These are phyloP conservation scores for Rhincodon typus DNA, from an alignment of 2,797 vertebrate species.

Conservation along the genomic window DNA sequence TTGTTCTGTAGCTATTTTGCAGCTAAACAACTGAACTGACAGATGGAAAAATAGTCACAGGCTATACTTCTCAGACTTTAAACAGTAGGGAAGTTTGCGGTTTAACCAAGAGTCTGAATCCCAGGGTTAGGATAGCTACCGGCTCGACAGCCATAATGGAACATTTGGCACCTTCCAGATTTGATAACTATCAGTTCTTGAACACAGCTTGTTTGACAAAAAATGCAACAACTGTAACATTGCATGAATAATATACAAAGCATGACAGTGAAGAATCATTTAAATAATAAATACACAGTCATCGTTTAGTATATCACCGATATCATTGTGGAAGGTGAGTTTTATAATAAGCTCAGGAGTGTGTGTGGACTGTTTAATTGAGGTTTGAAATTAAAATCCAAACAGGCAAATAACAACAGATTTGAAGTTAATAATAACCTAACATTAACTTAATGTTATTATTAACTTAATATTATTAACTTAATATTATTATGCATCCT, in stretches of 20 bases:
- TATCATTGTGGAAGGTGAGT: background rate
- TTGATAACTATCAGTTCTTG: background rate
- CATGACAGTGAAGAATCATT: background rate
- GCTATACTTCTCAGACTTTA: background rate
- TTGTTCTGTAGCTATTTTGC: background rate
- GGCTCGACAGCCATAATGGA: background rate
- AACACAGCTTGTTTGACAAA: background rate
- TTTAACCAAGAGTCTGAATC: background rate
- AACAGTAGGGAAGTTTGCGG: background rate
- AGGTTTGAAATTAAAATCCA: no score
- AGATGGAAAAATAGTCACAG: background rate
- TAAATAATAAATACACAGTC: background rate
- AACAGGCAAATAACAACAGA: no score
- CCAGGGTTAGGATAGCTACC: background rate
- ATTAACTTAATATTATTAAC: no score
- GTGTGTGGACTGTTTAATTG: background rate
- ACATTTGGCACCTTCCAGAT: background rate
- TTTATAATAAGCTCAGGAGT: background rate
- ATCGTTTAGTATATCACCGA: background rate
- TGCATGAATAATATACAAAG: background rate
- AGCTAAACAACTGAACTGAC: background rate
- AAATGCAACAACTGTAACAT: background rate
- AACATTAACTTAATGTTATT: no score
- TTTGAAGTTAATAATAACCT: no score
- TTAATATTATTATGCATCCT: no score